Conservation (phyloP, 2,113 vertebrate genomes). For the Sphaerodactylus townsendi region DNA sequence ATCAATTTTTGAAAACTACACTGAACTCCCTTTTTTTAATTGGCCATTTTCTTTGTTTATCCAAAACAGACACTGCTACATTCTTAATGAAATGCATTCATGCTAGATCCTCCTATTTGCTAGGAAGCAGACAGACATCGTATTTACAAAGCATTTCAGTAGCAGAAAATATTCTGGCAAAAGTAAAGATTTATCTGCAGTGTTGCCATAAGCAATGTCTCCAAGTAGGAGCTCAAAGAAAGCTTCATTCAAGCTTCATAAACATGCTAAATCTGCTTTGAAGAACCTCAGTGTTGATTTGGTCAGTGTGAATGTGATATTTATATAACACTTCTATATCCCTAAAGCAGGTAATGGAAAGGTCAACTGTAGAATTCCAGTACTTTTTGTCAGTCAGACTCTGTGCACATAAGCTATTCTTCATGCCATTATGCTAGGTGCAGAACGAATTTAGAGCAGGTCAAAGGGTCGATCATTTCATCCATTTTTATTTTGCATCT, state of each 20-base stretch:
- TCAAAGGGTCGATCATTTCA: background rate
- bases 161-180: constrained; percentile 49
- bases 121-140: constrained; percentile 31
- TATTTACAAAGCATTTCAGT: constrained; percentile 42
- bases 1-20: background rate
- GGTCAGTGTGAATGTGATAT: constrained; percentile 52
- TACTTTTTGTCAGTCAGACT: background rate
- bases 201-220: constrained; percentile 40
- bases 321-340: constrained; percentile 52
- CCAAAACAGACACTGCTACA: background rate
- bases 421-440: constrained; percentile 21
- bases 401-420: background rate
- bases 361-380: constrained; percentile 45
- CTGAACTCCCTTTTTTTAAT: background rate
- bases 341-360: constrained; percentile 56
- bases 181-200: constrained; percentile 34
- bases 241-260: constrained; percentile 57
- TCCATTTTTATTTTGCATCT: background rate
- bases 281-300: constrained; percentile 61
- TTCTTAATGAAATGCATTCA: constrained; percentile 18
- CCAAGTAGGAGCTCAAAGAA: constrained; percentile 46
- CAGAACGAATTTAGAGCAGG: background rate
- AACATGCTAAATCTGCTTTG: constrained; percentile 51
- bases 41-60: constrained; percentile 29
- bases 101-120: constrained; percentile 21